A percentile compares a stretch with the other conserved stretches of the same genome.
These are phyloP conservation scores for Tychaedon coryphoeus DNA, from an alignment of 2,113 vertebrate genomes.

Conservation along the genomic window DNA sequence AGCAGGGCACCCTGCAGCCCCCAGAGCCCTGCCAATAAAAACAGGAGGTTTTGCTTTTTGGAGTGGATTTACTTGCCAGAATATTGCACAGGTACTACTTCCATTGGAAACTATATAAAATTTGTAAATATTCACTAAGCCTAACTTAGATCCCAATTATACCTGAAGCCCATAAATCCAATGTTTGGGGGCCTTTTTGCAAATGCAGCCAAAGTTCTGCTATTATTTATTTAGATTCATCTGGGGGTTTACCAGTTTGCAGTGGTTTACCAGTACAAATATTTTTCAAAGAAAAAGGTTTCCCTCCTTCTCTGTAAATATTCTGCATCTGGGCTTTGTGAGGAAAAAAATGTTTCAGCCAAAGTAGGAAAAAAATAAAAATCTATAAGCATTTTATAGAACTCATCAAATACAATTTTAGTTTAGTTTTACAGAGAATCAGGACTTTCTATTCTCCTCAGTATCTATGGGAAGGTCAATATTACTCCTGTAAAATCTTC, in stretches of 20 bases:
- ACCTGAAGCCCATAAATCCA: conserved; percentile 8
- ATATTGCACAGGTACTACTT: not conserved
- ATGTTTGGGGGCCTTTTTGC: not conserved
- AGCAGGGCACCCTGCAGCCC: not conserved
- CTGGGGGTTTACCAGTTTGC: conserved; percentile 10
- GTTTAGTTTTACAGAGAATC: not conserved
- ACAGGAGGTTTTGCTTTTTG: not conserved
- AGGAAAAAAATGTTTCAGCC: not conserved
- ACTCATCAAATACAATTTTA: conserved; percentile 31
- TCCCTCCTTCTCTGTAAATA: not conserved
- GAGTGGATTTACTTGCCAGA: not conserved
- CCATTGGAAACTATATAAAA: not conserved
- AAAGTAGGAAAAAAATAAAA: not conserved
- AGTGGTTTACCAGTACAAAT: not conserved
- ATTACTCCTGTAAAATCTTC: not conserved
- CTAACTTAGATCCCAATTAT: not conserved
- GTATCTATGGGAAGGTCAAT: not conserved
- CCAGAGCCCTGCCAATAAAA: not conserved
- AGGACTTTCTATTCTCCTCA: not conserved
- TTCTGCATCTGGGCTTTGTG: not conserved
- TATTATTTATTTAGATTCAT: conserved; percentile 36
- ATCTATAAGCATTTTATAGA: conserved; percentile 48
- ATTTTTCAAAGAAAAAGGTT: not conserved
- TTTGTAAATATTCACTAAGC: not conserved
- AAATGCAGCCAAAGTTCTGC: conserved; percentile 6